Evolutionary conservation across 2,797 vertebrate genomes (phyloP).

Genomic region (Diglossa cyanea): DNA sequence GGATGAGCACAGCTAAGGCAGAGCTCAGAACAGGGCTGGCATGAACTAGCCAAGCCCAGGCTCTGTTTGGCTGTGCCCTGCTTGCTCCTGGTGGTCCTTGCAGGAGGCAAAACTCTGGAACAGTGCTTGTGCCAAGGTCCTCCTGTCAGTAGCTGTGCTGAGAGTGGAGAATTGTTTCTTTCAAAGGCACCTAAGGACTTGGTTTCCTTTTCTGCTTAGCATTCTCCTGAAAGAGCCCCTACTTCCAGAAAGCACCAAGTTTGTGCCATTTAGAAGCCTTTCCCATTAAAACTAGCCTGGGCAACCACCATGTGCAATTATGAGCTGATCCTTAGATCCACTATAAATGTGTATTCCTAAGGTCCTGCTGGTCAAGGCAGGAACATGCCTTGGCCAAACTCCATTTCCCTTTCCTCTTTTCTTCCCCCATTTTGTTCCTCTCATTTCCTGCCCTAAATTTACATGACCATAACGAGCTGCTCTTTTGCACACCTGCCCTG

Average conservation of each 20-base stretch:
- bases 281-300: neutral
- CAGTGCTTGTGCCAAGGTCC: neutral
- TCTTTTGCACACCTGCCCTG: neutral
- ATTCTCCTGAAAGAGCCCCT: neutral
- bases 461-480: neutral
- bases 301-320: neutral
- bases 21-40: neutral
- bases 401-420: neutral
- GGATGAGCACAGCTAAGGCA: neutral
- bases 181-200: neutral
- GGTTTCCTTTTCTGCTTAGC: neutral
- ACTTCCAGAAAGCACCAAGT: neutral
- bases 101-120: neutral
- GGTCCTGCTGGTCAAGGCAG: neutral
- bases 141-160: neutral
- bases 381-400: neutral
- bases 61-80: neutral
- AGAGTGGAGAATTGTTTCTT: neutral
- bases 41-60: fast-evolving
- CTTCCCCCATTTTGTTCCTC: neutral
- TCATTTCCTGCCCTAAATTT: neutral
- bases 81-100: neutral
- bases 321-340: neutral
- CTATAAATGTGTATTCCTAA: neutral
- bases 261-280: neutral